A percentile compares a stretch with the other conserved stretches of the same genome.
phyloP scores from a whole-genome alignment of 2,888 invertebrate species.

The Aphodius granarius region DNA sequence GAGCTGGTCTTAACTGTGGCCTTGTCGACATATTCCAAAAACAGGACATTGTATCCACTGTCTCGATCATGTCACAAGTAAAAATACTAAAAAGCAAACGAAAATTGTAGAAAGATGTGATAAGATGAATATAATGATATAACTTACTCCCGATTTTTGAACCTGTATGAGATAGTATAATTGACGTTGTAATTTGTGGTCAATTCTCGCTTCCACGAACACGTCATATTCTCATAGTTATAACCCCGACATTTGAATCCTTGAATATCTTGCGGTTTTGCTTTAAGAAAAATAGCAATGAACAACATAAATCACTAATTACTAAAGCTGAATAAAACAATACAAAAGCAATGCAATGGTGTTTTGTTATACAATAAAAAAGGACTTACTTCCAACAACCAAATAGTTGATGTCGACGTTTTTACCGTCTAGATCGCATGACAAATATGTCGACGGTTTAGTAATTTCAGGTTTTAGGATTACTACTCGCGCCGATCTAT shows the following conservation, averaged over 20 bases:
- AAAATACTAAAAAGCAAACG: not conserved
- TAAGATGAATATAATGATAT: slow-evolving; percentile 40
- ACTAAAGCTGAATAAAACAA: too few relatives aligned
- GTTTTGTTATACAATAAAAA: not conserved
- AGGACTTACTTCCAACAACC: slow-evolving; percentile 23
- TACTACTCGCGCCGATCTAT: not conserved
- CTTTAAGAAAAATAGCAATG: slow-evolving; percentile 44
- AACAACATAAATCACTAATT: too few relatives aligned
- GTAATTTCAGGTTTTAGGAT: not conserved
- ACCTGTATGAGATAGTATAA: slow-evolving; percentile 56
- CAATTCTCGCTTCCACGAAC: slow-evolving; percentile 67
- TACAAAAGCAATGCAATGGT: slow-evolving; percentile 38
- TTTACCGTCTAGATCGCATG: not conserved
- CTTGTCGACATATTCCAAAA: slow-evolving; percentile 56
- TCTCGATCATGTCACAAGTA: not conserved
- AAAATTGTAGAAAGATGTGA: too few relatives aligned
- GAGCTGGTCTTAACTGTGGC: slow-evolving; percentile 60
- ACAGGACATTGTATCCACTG: slow-evolving; percentile 49
- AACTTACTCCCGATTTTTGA: not conserved
- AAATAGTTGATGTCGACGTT: not conserved
- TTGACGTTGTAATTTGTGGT: slow-evolving; percentile 60
- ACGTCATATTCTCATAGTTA: slow-evolving; percentile 74
- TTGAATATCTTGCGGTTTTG: slow-evolving; percentile 63
- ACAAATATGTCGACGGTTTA: not conserved
- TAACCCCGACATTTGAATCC: slow-evolving; percentile 74